Conservation (phyloP, 1,140 invertebrate genomes). For the Drosophila lini region DNA sequence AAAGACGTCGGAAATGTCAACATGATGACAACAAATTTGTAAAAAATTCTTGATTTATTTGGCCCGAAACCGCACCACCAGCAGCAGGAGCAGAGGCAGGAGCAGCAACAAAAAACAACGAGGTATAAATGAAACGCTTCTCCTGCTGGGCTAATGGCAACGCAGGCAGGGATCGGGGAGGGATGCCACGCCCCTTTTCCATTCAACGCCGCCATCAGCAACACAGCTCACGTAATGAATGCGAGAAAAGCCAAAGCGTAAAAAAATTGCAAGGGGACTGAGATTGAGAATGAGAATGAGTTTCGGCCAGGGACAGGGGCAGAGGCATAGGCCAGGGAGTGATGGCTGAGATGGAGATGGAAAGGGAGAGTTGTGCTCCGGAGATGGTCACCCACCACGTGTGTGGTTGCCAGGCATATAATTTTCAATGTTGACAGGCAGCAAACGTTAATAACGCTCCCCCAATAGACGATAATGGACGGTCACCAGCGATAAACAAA, state of each 20-base stretch:
- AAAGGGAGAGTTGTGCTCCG: background rate
- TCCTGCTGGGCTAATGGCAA: conserved; percentile 71
- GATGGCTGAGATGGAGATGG: background rate
- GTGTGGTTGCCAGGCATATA: conserved; percentile 63
- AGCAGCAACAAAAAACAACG: conserved; percentile 56
- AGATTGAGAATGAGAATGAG: conserved; percentile 34
- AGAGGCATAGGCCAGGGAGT: background rate
- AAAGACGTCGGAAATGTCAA: conserved; percentile 82
- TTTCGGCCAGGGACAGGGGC: background rate
- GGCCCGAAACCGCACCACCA: conserved; percentile 34
- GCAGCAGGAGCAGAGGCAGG: background rate
- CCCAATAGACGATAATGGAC: conserved; percentile 69
- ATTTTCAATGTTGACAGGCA: conserved; percentile 78
- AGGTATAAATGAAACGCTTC: conserved; percentile 65
- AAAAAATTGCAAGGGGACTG: conserved; percentile 59
- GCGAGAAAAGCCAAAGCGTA: conserved; percentile 63
- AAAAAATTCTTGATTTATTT: conserved; percentile 83
- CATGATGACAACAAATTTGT: conserved; percentile 83
- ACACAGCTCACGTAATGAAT: conserved; percentile 80
- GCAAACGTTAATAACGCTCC: conserved; percentile 80
- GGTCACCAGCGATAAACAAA: conserved; percentile 45
- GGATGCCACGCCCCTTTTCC: conserved; percentile 28
- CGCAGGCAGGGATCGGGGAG: conserved; percentile 10
- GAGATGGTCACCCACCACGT: conserved; percentile 16
- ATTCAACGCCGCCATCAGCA: conserved; percentile 60